Percentiles rank a stretch among this genome's conserved stretches.
phyloP scores from a whole-genome alignment of 2,888 invertebrate species.

The Junonia oenone region DNA sequence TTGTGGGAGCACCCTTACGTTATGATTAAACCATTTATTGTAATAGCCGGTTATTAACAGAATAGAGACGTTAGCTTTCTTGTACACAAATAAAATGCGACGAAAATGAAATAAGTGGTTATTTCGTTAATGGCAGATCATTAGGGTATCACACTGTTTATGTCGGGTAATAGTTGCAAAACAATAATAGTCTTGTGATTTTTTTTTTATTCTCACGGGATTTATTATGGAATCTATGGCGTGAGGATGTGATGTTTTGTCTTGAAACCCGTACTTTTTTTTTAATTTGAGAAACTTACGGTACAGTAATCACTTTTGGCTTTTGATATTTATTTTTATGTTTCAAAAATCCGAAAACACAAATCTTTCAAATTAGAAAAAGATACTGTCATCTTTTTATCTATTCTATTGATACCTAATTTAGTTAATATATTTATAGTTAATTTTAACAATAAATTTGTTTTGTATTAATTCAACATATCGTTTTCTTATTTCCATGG shows the following conservation, averaged over 20 bases:
- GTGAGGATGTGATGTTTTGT: too few relatives aligned
- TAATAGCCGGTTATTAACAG: slow-evolving; percentile 3
- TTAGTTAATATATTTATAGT: too few relatives aligned
- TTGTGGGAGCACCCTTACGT: too few relatives aligned
- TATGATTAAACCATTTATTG: slow-evolving; percentile 11
- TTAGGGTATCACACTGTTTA: not conserved
- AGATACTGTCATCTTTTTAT: too few relatives aligned
- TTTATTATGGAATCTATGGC: too few relatives aligned
- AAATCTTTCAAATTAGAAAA: too few relatives aligned
- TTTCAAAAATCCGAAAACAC: too few relatives aligned
- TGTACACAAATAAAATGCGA: not conserved
- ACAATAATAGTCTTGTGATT: not conserved
- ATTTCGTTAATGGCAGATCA: not conserved
- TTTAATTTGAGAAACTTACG: too few relatives aligned
- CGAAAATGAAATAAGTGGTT: not conserved
- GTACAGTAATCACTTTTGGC: too few relatives aligned
- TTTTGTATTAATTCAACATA: not conserved
- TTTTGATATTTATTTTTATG: too few relatives aligned
- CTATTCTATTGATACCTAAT: too few relatives aligned
- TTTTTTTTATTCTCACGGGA: not conserved
- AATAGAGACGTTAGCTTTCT: slow-evolving; percentile 1
- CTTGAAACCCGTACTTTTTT: too few relatives aligned
- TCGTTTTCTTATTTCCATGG: not conserved
- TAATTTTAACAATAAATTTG: not conserved
- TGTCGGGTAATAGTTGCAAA: not conserved